Evolutionary conservation across 2,888 invertebrate genomes (phyloP), one percentile per base, ranked within the genome.

Genomic region (Phortica okadai): DNA sequence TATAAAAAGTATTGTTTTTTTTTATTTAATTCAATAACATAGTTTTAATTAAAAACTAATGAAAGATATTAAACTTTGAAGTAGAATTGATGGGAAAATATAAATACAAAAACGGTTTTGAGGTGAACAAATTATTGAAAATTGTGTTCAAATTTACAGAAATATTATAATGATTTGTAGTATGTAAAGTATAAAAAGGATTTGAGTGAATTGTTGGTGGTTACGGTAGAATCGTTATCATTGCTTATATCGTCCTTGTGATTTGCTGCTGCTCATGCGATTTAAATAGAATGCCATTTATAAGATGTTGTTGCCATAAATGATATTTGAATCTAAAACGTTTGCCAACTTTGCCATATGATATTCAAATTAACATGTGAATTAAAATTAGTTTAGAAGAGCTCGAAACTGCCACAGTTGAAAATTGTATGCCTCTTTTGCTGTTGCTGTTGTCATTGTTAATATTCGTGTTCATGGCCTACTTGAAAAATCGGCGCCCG

Each of bases 401-500:
- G 62, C 1, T 62, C 6, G 62, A 62, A 62, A 25, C 16, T 62
- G 62, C 21, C 62, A 62, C 62, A 62, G 21, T 25, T 21, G 62
- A 62, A 62, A 25, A n/a, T 62, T n/a, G 62, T 11, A 25, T 62
- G 62, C 62, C 62, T 62, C 62, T 62, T 10, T 45, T 50, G 67
- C 44, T 50, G 8, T 45, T 25, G 45, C n/a, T 42, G 42, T 21
- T 16, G 44, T 16, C 33, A 8, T 67, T 67, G 42, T 67, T 67
- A 44, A 16, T 41, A 14, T 42, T 16, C 25, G 5, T 42, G 41
- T 73, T 21, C 14, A 67, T 59, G 44, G 74, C 78, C 88, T 89
- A 90, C 82, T 90, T 87, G 80, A 88, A 90, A 87, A 90, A 90
- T 78, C 90, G 76, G 54, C 70, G 76, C 54, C 70, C 70, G 6